Evolutionary conservation across 2,113 vertebrate species (phyloP).

Genomic region (Ceratotherium simum): DNA sequence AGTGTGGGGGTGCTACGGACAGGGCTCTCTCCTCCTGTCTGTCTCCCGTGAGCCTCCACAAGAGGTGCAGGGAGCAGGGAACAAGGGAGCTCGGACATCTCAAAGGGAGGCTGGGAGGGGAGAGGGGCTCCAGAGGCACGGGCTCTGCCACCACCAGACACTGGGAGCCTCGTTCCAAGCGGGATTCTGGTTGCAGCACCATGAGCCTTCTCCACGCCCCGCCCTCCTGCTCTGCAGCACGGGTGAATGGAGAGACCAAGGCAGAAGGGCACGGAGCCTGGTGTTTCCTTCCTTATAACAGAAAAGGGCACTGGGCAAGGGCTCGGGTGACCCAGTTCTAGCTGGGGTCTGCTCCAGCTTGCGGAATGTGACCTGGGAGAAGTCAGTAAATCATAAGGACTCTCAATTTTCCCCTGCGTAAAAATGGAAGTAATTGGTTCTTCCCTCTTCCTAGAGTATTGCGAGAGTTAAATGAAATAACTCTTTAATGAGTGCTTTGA

Average conservation of each 20-base stretch:
- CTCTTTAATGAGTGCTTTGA: not conserved
- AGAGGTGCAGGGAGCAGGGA: not conserved
- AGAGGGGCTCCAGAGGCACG: no score
- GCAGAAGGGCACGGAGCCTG: fast-evolving
- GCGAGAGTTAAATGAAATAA: not conserved
- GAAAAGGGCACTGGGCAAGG: not conserved
- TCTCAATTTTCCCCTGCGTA: not conserved
- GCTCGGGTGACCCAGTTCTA: not conserved
- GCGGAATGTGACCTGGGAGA: not conserved
- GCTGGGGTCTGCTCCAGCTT: not conserved
- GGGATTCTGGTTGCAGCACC: not conserved
- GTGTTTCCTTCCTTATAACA: no score
- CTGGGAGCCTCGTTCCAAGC: fast-evolving
- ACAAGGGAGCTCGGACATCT: not conserved
- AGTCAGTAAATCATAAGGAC: not conserved
- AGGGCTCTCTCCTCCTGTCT: not conserved
- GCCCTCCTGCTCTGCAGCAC: no score
- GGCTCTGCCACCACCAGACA: no score
- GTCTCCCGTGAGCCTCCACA: not conserved
- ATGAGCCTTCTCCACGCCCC: not conserved
- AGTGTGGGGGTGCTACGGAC: fast-evolving
- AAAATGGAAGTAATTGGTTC: not conserved
- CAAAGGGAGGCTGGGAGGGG: not conserved
- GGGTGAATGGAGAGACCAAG: not conserved
- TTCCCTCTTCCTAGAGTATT: not conserved